Conservation (phyloP, 2,797 vertebrate genomes). For the Bryconaethiops microstoma region DNA sequence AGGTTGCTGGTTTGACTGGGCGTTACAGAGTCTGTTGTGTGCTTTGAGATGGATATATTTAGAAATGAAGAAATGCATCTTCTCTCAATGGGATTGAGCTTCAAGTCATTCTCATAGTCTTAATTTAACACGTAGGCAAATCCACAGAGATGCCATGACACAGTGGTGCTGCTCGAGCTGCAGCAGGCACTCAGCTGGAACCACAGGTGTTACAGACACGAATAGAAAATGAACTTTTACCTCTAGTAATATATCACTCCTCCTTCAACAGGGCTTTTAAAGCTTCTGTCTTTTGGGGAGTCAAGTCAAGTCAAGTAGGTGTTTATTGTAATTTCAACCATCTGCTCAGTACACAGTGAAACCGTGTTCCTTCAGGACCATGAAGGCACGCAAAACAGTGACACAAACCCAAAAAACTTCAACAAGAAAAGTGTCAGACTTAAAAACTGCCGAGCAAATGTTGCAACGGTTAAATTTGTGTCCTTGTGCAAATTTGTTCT, state of each 20-base stretch:
- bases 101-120: conserved; percentile 33
- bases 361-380: too few relatives aligned
- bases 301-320: too few relatives aligned
- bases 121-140: conserved; percentile 51
- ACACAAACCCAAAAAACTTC: too few relatives aligned
- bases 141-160: conserved; percentile 7
- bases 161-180: not conserved
- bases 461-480: too few relatives aligned
- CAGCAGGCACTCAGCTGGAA: conserved; percentile 30
- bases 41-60: conserved; percentile 39
- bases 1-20: conserved; percentile 34
- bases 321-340: too few relatives aligned
- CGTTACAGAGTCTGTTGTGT: conserved; percentile 34
- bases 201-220: conserved; percentile 26
- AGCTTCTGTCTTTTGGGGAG: too few relatives aligned
- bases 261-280: too few relatives aligned
- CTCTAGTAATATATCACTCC: conserved; percentile 11
- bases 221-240: not conserved
- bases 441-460: too few relatives aligned
- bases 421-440: too few relatives aligned
- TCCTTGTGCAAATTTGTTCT: too few relatives aligned
- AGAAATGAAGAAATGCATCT: conserved; percentile 47
- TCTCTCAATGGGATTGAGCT: conserved; percentile 39
- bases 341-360: too few relatives aligned
- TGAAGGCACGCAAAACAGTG: too few relatives aligned